A percentile compares a stretch with the other conserved stretches of the same genome.
Evolutionary conservation across 2,797 vertebrate genomes (phyloP).

Genomic region (Hydrophis major): DNA sequence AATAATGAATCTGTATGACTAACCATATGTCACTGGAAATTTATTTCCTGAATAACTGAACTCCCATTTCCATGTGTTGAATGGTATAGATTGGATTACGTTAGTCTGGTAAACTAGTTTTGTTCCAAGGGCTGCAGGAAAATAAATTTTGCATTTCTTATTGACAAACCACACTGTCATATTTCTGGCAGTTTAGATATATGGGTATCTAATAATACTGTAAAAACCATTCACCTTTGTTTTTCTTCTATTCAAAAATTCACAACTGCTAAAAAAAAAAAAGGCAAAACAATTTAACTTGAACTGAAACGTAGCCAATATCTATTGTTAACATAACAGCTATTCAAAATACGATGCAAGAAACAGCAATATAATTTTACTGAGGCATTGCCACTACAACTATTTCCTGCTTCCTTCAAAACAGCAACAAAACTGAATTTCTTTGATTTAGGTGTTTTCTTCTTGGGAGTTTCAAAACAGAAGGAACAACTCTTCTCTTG

Average conservation of each 20-base stretch:
- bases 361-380: conserved; percentile 8
- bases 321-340: conserved; percentile 23
- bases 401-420: conserved; percentile 21
- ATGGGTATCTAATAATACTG: neutral
- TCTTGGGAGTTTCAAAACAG: neutral
- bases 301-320: neutral
- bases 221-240: neutral
- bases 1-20: conserved; percentile 19
- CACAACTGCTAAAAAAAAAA: conserved; percentile 31
- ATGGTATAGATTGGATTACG: conserved; percentile 30
- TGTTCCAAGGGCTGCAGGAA: conserved; percentile 12
- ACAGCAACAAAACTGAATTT: neutral
- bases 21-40: neutral
- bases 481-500: neutral
- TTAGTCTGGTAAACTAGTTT: conserved; percentile 8
- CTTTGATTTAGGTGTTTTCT: accelerated
- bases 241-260: conserved; percentile 21
- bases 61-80: conserved; percentile 16
- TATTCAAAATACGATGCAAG: neutral
- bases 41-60: neutral
- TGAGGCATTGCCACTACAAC: neutral
- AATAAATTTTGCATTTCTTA: neutral
- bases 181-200: conserved; percentile 31
- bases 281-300: conserved; percentile 38
- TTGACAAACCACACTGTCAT: neutral